These are phyloP conservation scores for Heliconius himera DNA, from an alignment of 1,140 invertebrate genomes.

Conservation along the genomic window DNA sequence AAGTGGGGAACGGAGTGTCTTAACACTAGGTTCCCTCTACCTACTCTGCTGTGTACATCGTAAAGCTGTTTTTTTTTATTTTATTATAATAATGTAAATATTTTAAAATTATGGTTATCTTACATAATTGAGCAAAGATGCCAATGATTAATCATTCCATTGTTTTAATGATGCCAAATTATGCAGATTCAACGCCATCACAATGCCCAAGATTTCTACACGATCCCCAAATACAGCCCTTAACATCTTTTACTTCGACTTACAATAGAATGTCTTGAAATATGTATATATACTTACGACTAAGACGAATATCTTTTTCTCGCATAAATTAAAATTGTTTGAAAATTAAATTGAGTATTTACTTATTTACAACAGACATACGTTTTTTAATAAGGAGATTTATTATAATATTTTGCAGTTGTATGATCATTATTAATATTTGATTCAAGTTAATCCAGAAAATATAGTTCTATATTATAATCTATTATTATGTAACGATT, in stretches of 20 bases:
- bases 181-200: constrained; percentile 70
- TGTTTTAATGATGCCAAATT: constrained; percentile 78
- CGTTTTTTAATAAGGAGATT: too few species aligned
- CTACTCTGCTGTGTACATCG: too few species aligned
- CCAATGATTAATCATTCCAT: constrained; percentile 77
- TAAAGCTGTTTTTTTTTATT: too few species aligned
- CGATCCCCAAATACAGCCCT: constrained; percentile 40
- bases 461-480: too few species aligned
- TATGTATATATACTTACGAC: neutral
- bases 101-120: neutral
- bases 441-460: too few species aligned
- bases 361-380: neutral
- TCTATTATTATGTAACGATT: too few species aligned
- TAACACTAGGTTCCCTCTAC: too few species aligned
- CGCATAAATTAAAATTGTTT: neutral
- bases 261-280: neutral
- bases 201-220: constrained; percentile 65
- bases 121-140: constrained; percentile 46
- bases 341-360: neutral
- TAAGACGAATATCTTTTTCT: neutral
- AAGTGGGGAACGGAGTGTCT: too few species aligned
- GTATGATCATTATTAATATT: too few species aligned
- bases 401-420: too few species aligned
- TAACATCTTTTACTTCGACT: constrained; percentile 25
- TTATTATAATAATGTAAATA: too few species aligned